Conservation (phyloP, 2,113 vertebrate genomes). For the Scartelaos histophorus region DNA sequence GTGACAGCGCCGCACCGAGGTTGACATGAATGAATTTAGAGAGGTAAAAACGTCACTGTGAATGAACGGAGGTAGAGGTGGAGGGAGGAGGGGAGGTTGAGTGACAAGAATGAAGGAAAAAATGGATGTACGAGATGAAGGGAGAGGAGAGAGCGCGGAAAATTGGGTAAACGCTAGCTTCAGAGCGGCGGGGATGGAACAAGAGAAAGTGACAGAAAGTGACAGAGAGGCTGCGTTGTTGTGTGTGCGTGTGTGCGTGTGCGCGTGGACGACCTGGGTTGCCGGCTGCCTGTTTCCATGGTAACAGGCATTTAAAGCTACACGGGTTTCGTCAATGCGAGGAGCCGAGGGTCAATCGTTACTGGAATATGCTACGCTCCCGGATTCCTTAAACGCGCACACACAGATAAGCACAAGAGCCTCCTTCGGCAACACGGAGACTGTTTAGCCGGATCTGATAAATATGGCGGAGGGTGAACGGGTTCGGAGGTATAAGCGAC, state of each 20-base stretch:
- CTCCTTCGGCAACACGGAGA: slow-evolving; percentile 11
- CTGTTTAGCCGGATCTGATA: not conserved
- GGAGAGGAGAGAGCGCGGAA: slow-evolving; percentile 21
- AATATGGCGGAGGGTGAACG: not conserved
- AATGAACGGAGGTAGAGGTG: slow-evolving; percentile 38
- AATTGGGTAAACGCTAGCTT: slow-evolving; percentile 37
- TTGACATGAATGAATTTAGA: slow-evolving; percentile 65
- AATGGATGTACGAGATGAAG: slow-evolving; percentile 35
- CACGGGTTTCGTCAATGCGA: slow-evolving; percentile 65
- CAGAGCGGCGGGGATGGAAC: slow-evolving; percentile 30
- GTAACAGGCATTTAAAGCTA: slow-evolving; percentile 76
- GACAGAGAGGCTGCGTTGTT: slow-evolving; percentile 63
- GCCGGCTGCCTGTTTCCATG: slow-evolving; percentile 78
- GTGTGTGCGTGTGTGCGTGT: slow-evolving; percentile 19
- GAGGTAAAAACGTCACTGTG: slow-evolving; percentile 55
- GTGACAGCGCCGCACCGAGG: slow-evolving; percentile 46
- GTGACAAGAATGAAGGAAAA: slow-evolving; percentile 46
- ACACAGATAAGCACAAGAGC: slow-evolving; percentile 1
- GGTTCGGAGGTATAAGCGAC: not conserved
- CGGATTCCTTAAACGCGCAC: slow-evolving; percentile 28
- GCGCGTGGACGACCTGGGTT: slow-evolving; percentile 48
- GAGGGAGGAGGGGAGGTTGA: not conserved
- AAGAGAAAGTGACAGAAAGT: slow-evolving; percentile 35
- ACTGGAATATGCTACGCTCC: slow-evolving; percentile 37
- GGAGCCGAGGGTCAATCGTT: slow-evolving; percentile 57